phyloP scores from a whole-genome alignment of 2,113 vertebrate genomes.

The Mola mola region DNA sequence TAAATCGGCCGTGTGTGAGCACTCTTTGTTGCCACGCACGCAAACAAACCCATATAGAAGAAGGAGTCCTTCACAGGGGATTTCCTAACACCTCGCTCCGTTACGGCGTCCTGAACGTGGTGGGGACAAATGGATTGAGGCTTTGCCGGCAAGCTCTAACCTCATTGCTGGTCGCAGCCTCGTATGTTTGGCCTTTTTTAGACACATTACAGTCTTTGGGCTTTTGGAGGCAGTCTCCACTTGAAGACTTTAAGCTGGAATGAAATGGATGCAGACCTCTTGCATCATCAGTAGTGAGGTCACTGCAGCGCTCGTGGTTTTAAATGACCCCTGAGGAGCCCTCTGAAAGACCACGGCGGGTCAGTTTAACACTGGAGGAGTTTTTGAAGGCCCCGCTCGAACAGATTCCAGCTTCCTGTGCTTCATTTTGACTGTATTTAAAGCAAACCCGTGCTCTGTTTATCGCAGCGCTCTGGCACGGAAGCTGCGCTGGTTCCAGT shows the following conservation, averaged over 20 bases:
- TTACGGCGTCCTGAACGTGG: slow-evolving; percentile 22
- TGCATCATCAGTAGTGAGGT: slow-evolving; percentile 20
- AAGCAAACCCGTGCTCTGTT: background rate
- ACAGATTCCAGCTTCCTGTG: background rate
- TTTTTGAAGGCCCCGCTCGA: background rate
- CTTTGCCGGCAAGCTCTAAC: slow-evolving; percentile 38
- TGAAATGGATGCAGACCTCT: slow-evolving; percentile 15
- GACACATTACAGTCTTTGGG: slow-evolving; percentile 49
- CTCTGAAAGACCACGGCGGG: background rate
- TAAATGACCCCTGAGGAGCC: slow-evolving; percentile 4
- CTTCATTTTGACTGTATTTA: background rate
- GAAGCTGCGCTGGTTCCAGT: rapidly evolving
- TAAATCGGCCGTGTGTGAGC: slow-evolving; percentile 46
- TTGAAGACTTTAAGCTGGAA: slow-evolving; percentile 30
- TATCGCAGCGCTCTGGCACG: background rate
- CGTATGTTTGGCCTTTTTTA: slow-evolving; percentile 55
- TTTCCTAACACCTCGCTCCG: slow-evolving; percentile 35
- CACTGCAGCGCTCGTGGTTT: slow-evolving; percentile 8
- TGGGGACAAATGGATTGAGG: slow-evolving; percentile 62
- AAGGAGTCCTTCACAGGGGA: slow-evolving; percentile 25
- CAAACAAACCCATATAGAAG: slow-evolving; percentile 56
- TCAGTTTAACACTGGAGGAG: background rate
- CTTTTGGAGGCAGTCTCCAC: slow-evolving; percentile 27
- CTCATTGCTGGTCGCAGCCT: slow-evolving; percentile 24
- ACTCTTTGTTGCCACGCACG: slow-evolving; percentile 32